These are phyloP conservation scores for Tenualosa ilisha DNA, from an alignment of 2,797 vertebrate genomes.

Conservation along the genomic window DNA sequence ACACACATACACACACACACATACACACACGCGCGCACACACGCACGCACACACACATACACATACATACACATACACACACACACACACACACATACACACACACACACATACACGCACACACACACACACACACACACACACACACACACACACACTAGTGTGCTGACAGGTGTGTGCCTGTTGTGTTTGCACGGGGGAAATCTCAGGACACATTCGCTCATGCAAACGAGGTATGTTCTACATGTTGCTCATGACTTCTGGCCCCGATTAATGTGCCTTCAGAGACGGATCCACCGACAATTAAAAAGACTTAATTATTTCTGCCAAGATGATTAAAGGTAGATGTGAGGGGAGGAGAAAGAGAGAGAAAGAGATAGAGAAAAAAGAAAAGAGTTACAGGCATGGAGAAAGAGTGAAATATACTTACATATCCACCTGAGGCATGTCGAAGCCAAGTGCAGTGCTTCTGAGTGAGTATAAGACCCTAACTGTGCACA, in stretches of 20 bases:
- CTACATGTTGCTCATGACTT: conserved; percentile 44
- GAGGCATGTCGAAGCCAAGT: background rate
- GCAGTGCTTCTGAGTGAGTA: background rate
- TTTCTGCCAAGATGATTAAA: conserved; percentile 60
- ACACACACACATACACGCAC: background rate
- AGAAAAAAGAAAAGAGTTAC: conserved; percentile 28
- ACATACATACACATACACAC: background rate
- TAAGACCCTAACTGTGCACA: background rate
- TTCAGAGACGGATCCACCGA: conserved; percentile 54
- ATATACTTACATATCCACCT: background rate
- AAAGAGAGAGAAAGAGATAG: conserved; percentile 28
- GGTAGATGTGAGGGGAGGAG: conserved; percentile 31
- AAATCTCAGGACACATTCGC: conserved; percentile 35
- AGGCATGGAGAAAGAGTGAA: conserved; percentile 27
- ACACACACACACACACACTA: background rate
- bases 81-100: background rate
- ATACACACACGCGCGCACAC: background rate
- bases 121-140: background rate
- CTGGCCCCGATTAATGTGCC: conserved; percentile 42
- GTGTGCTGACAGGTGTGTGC: background rate
- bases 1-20: background rate
- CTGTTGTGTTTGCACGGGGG: background rate
- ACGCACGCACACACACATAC: background rate
- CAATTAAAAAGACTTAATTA: conserved; percentile 57
- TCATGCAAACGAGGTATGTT: conserved; percentile 30